Conservation (phyloP, 1,140 invertebrate genomes). For the Drosophila oshimai region DNA sequence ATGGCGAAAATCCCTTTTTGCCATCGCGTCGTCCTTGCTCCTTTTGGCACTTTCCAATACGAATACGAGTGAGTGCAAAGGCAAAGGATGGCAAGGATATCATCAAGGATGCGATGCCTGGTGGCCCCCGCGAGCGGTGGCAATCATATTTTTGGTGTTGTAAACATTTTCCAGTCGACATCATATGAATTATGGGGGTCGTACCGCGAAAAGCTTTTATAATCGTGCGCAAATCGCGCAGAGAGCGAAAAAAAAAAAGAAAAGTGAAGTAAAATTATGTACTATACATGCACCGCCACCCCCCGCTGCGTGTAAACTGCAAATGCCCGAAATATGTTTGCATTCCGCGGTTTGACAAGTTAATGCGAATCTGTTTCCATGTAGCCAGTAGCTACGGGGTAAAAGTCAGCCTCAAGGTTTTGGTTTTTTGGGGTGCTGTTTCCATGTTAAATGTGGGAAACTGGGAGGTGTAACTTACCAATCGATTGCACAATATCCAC, state of each 20-base stretch:
- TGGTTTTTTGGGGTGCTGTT: too few species aligned
- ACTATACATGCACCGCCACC: conserved; percentile 66
- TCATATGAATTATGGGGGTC: conserved; percentile 82
- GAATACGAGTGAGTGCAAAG: too few species aligned
- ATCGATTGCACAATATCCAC: background rate
- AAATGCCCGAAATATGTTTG: conserved; percentile 82
- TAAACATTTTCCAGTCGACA: conserved; percentile 81
- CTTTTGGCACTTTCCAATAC: background rate
- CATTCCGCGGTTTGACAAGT: conserved; percentile 79
- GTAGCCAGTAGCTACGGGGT: conserved; percentile 22
- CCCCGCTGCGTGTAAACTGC: conserved; percentile 20
- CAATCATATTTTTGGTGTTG: conserved; percentile 74
- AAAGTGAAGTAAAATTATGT: conserved; percentile 64
- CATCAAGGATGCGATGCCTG: conserved; percentile 33
- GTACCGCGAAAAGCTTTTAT: conserved; percentile 83
- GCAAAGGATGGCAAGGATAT: conserved; percentile 37
- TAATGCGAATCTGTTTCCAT: conserved; percentile 63
- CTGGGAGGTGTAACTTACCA: too few species aligned
- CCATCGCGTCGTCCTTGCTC: conserved; percentile 9
- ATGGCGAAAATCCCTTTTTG: conserved; percentile 62
- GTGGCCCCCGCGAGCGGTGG: conserved; percentile 21
- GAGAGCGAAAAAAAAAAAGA: conserved; percentile 13
- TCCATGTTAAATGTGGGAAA: background rate
- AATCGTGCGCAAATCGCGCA: conserved; percentile 82
- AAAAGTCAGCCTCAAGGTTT: too few species aligned